Conservation (phyloP, 1,140 invertebrate species). For the Bombus balteatus region DNA sequence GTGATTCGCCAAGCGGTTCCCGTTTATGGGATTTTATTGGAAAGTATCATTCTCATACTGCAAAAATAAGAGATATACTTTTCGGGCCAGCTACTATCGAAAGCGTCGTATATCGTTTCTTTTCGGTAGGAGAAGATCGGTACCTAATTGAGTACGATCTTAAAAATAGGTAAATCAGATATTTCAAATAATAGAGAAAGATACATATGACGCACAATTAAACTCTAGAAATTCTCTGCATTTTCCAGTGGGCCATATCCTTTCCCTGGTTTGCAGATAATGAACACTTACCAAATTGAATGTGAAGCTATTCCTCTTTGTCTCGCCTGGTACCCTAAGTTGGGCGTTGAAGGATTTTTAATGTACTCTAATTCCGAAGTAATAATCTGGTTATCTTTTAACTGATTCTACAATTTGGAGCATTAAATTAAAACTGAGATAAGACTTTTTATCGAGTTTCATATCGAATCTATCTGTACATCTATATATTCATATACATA, state of each 20-base stretch:
- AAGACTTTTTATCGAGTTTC: neutral
- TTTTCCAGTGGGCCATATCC: constrained; percentile 75
- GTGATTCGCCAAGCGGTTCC: neutral
- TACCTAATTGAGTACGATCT: constrained; percentile 88
- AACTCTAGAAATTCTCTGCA: neutral
- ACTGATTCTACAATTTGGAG: neutral
- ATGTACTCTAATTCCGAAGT: constrained; percentile 83
- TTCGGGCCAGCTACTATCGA: constrained; percentile 75
- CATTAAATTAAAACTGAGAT: neutral
- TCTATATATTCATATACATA: no score
- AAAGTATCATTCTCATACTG: constrained; percentile 84
- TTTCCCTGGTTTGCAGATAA: constrained; percentile 72
- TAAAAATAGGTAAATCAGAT: constrained; percentile 80
- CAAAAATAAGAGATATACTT: constrained; percentile 82
- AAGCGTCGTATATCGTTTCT: constrained; percentile 78
- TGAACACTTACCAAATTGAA: constrained; percentile 84
- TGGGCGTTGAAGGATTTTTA: constrained; percentile 69
- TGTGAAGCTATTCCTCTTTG: constrained; percentile 85
- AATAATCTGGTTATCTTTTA: constrained; percentile 24
- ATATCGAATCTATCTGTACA: no score
- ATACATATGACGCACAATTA: neutral
- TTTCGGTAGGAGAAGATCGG: constrained; percentile 85
- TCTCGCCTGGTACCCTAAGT: constrained; percentile 78
- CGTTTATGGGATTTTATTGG: constrained; percentile 83
- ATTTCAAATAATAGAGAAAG: neutral